These are phyloP conservation scores for Pluvialis apricaria DNA, from an alignment of 2,113 vertebrate species.

Conservation along the genomic window DNA sequence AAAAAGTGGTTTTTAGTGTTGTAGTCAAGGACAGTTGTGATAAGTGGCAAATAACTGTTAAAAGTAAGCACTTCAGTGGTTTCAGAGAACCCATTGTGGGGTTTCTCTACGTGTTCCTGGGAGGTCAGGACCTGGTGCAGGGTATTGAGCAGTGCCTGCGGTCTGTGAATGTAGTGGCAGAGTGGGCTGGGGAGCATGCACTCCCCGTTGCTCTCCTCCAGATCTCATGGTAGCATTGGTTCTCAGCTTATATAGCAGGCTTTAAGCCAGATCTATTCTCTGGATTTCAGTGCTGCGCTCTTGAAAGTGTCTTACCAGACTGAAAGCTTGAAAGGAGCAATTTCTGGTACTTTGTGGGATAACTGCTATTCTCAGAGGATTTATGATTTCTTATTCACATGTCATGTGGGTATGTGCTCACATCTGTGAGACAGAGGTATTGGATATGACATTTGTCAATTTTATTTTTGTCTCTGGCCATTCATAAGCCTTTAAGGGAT, in stretches of 20 bases:
- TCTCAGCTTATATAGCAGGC: background rate
- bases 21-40: background rate
- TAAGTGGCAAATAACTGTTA: background rate
- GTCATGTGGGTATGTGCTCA: background rate
- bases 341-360: background rate
- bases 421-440: background rate
- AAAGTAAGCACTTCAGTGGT: background rate
- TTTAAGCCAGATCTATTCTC: background rate
- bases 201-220: background rate
- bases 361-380: background rate
- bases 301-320: background rate
- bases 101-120: background rate
- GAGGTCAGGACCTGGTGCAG: background rate
- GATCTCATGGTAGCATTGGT: rapidly evolving
- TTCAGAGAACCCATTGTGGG: background rate
- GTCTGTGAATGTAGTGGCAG: background rate
- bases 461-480: background rate
- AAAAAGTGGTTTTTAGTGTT: background rate
- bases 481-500: background rate
- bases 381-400: background rate
- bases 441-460: background rate
- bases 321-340: conserved; percentile 10
- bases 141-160: background rate
- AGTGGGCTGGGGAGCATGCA: background rate
- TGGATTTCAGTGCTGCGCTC: background rate